A percentile compares a stretch with the other conserved stretches of the same genome.
These are phyloP conservation scores for Drosophila nannoptera DNA, from an alignment of 1,140 invertebrate genomes.

Conservation along the genomic window DNA sequence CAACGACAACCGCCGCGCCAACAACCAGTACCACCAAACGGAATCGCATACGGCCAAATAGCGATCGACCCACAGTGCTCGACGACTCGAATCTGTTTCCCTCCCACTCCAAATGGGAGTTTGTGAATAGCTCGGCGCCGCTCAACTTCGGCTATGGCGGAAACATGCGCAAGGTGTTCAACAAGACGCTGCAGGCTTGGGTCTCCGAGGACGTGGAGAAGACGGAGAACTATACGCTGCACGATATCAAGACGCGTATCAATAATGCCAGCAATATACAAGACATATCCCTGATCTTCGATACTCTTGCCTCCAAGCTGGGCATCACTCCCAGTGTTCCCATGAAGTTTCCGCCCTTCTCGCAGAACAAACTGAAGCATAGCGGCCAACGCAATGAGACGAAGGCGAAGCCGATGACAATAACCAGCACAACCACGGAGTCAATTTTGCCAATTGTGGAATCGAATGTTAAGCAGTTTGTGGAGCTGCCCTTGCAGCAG, in stretches of 20 bases:
- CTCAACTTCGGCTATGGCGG: constrained; percentile 54
- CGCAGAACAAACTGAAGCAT: constrained; percentile 72
- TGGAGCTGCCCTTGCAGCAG: constrained; percentile 48
- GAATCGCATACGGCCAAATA: constrained; percentile 52
- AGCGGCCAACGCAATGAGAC: constrained; percentile 48
- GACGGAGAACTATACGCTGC: constrained; percentile 64
- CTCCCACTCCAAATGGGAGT: constrained; percentile 78
- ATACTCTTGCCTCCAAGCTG: constrained; percentile 76
- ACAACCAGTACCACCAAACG: constrained; percentile 44
- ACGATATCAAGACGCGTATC: constrained; percentile 72
- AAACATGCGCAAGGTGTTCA: constrained; percentile 74
- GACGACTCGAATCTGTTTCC: constrained; percentile 76
- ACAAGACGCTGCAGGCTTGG: constrained; percentile 77
- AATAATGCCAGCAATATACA: constrained; percentile 78
- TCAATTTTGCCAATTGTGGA: constrained; percentile 14
- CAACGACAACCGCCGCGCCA: constrained; percentile 11
- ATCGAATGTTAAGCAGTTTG: constrained; percentile 35
- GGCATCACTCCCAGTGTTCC: constrained; percentile 70
- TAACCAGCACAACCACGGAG: constrained; percentile 23
- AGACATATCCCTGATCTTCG: constrained; percentile 77
- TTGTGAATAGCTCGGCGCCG: constrained; percentile 65
- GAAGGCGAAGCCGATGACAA: constrained; percentile 32
- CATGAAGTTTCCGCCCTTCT: constrained; percentile 75
- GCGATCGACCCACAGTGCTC: constrained; percentile 61
- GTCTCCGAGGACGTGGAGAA: constrained; percentile 75